These are phyloP conservation scores for Heterodera filipjevi DNA, from an alignment of 2,888 invertebrate species.

Conservation along the genomic window DNA sequence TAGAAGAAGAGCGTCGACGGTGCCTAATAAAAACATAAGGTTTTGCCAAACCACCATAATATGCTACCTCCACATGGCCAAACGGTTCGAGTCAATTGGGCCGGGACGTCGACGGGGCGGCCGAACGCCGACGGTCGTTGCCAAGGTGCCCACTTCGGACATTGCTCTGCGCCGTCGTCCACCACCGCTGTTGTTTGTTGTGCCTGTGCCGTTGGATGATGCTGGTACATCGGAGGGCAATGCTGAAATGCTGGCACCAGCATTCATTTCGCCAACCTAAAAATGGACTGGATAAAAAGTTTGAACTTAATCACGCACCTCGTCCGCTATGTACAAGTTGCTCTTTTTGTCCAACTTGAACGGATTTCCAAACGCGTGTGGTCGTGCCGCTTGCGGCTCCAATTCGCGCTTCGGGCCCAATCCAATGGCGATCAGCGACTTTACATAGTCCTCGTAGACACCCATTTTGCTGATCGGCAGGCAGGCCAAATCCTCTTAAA, in stretches of 20 bases:
- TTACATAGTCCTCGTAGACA: slow-evolving; percentile 97
- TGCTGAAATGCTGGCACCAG: slow-evolving; percentile 17
- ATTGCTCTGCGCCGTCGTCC: slow-evolving; percentile 10
- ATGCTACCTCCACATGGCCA: slow-evolving; percentile 37
- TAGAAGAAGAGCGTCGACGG: background rate
- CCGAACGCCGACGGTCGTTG: background rate
- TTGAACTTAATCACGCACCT: slow-evolving; percentile 45
- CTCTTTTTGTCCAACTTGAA: slow-evolving; percentile 90
- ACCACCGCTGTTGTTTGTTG: background rate
- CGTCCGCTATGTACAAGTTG: slow-evolving; percentile 52
- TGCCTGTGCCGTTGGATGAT: background rate
- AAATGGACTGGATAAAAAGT: too few species aligned
- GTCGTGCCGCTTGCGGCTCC: slow-evolving; percentile 88
- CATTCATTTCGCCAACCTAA: slow-evolving; percentile 35
- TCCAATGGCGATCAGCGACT: slow-evolving; percentile 73
- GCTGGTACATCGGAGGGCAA: background rate
- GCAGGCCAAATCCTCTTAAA: slow-evolving; percentile 83
- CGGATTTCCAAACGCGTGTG: slow-evolving; percentile 99
- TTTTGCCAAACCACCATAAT: background rate
- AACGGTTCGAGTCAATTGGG: slow-evolving; percentile 26
- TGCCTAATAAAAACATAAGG: background rate
- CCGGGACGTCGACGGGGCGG: slow-evolving; percentile 31
- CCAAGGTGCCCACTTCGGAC: slow-evolving; percentile 9
- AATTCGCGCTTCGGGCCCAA: slow-evolving; percentile 69
- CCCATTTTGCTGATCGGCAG: slow-evolving; percentile 98